Base-by-base conservation (phyloP, 2,888 invertebrate genomes). In the Aphodius granarius region DNA sequence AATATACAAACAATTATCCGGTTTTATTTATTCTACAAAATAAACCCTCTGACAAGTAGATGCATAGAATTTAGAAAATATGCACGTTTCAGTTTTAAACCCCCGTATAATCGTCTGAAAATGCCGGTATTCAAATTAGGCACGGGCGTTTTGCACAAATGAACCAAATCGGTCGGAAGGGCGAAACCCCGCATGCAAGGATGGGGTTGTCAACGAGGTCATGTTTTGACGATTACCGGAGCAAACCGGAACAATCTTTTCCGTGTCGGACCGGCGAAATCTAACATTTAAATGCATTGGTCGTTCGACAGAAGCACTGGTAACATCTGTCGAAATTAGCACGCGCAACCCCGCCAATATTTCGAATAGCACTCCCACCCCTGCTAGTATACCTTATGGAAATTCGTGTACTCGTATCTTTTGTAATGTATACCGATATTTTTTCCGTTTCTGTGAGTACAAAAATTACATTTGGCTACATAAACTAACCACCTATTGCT, bases 211-310 rank as follows among this genome's bases (percentile, higher is more conserved):
- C 43, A 43, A 43, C 43, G 43, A 43, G 43, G 43, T 43, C 43
- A 43, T 43, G 43, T 43, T 43, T 43, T 43, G 43, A 43, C 43
- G 43, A 43, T 43, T 43, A 43, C 43, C 43, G 43, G 43, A 43
- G 43, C 43, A 43, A 43, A 43, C 43, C 43, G 43, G 76, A 77
- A 78, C 81, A 80, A 82, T 82, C 81, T 81, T 83, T 82, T 80
- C 77, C 78, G 81, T 82, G 82, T 82, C 78, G 78, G 78, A 73
- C 64, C 81, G 79, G 82, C 78, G 68, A 84, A 85, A 84, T 85
- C 83, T 81, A 82, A 83, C 85, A 85, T 85, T 85, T 85, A 85
- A 85, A 85, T 85, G 85, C 85, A 85, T 85, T 85, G 85, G 83
- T 79, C 83, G 85, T 84, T 83, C 81, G 72, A 43, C 43, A 43